Evolutionary conservation across 2,797 vertebrate genomes (phyloP).

Genomic region (Tragelaphus oryx): DNA sequence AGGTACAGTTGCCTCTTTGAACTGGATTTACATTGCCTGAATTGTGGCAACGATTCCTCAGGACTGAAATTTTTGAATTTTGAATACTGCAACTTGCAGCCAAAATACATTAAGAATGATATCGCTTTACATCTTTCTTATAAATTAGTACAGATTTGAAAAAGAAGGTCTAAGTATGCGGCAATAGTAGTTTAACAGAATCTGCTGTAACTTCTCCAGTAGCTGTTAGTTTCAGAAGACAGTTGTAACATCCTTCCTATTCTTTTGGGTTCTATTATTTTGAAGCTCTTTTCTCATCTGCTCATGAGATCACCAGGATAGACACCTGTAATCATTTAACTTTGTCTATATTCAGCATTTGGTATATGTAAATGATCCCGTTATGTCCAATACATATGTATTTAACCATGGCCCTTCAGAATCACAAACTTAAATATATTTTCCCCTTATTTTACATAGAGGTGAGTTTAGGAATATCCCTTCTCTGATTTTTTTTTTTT

Average conservation of each 20-base stretch:
- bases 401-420: background rate
- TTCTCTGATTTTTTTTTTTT: background rate
- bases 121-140: background rate
- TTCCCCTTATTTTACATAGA: background rate
- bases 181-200: background rate
- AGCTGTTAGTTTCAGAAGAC: background rate
- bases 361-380: background rate
- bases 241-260: background rate
- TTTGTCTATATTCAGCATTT: background rate
- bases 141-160: constrained; percentile 1
- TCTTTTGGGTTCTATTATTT: background rate
- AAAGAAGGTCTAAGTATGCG: background rate
- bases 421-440: background rate
- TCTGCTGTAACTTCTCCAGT: background rate
- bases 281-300: background rate
- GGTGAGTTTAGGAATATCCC: background rate
- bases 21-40: background rate
- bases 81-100: background rate
- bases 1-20: background rate
- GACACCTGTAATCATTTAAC: background rate
- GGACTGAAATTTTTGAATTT: background rate
- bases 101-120: background rate
- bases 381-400: background rate
- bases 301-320: background rate
- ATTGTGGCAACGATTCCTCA: background rate